Percentiles rank a stretch among this genome's conserved stretches.
phyloP scores from a whole-genome alignment of 1,140 invertebrate species.

The Neotoxoptera formosana region DNA sequence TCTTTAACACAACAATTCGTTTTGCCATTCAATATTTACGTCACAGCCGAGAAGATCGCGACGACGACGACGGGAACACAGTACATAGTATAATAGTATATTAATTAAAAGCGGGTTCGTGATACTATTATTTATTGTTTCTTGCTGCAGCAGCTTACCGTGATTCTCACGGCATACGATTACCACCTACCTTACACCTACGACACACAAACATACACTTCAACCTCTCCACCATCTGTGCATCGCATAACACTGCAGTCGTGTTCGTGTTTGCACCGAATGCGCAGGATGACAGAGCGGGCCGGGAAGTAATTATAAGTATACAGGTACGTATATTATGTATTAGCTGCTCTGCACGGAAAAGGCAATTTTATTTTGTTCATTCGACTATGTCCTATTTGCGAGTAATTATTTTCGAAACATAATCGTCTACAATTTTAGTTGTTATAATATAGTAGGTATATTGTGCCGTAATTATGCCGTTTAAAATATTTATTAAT shows the following conservation, averaged over 20 bases:
- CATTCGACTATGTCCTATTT: neutral
- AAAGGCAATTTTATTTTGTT: neutral
- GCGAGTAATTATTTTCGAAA: neutral
- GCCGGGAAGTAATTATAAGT: neutral
- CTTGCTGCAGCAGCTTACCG: neutral
- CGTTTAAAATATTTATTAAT: slow-evolving; percentile 10
- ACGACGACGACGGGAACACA: neutral
- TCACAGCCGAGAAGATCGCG: neutral
- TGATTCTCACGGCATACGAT: neutral
- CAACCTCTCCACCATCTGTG: neutral
- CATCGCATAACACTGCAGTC: no score
- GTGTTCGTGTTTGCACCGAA: neutral
- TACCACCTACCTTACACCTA: neutral
- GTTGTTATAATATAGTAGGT: neutral
- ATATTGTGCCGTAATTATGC: neutral
- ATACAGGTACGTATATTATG: neutral
- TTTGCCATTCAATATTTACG: neutral
- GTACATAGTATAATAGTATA: neutral
- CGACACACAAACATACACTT: neutral
- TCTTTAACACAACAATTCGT: slow-evolving; percentile 23
- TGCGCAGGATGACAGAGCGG: neutral
- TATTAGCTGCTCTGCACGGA: no score
- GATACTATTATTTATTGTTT: neutral
- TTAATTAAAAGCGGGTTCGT: neutral
- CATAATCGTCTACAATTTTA: neutral